Evolutionary conservation across 2,888 invertebrate species (phyloP).

Genomic region (Drosophila borealis): DNA sequence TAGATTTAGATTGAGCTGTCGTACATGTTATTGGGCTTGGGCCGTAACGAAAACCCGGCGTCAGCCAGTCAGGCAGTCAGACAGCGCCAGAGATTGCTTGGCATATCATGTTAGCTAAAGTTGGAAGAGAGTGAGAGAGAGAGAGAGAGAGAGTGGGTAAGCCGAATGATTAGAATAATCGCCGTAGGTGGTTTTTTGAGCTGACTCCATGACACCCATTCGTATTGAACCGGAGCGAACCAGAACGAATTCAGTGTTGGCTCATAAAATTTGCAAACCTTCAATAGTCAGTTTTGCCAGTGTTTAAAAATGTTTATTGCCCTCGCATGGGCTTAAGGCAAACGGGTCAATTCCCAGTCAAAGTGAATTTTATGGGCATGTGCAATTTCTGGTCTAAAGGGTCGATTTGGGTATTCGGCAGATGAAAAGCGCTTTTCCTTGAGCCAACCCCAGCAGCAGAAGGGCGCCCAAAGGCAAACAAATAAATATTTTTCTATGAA

Average conservation of each 20-base stretch:
- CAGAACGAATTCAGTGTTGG: slow-evolving; percentile 33
- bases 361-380: slow-evolving; percentile 52
- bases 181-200: slow-evolving; percentile 62
- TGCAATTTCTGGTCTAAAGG: slow-evolving; percentile 26
- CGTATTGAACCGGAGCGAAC: slow-evolving; percentile 2
- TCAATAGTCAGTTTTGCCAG: slow-evolving; percentile 36
- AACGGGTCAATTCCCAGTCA: slow-evolving; percentile 24
- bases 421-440: too few species aligned
- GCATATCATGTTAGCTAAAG: slow-evolving; percentile 39
- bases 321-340: slow-evolving; percentile 26
- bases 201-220: slow-evolving; percentile 49
- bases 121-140: slow-evolving; percentile 2
- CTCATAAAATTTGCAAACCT: slow-evolving; percentile 54
- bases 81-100: slow-evolving; percentile 30
- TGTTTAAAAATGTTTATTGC: slow-evolving; percentile 44
- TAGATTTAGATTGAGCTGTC: slow-evolving; percentile 79
- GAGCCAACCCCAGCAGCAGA: neutral
- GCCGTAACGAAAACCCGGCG: slow-evolving; percentile 31
- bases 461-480: neutral
- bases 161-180: slow-evolving; percentile 77
- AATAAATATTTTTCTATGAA: slow-evolving; percentile 12
- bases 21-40: slow-evolving; percentile 64
- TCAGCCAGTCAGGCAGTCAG: slow-evolving; percentile 7
- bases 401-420: slow-evolving; percentile 32
- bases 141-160: slow-evolving; percentile 15